Evolutionary conservation across 1,140 invertebrate genomes (phyloP).

Genomic region (Mylabris phalerata): DNA sequence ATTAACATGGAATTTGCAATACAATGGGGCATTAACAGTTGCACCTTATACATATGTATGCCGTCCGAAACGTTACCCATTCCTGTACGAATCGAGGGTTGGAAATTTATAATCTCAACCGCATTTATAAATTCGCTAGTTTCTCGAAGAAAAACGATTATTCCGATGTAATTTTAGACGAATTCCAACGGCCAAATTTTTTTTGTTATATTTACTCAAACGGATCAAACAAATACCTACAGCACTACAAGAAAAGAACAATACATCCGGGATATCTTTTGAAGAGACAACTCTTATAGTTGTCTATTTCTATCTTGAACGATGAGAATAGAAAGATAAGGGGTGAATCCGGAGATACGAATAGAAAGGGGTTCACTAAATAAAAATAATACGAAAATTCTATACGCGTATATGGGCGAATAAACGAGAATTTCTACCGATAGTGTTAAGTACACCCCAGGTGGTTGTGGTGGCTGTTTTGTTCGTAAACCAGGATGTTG

Average conservation of each 20-base stretch:
- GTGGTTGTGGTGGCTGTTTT: too few relatives aligned
- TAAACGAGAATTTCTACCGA: too few relatives aligned
- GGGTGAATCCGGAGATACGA: neutral
- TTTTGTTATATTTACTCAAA: too few relatives aligned
- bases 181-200: too few relatives aligned
- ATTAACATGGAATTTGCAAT: conserved; percentile 43
- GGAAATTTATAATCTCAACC: conserved; percentile 14
- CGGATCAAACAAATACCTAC: too few relatives aligned
- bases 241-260: conserved; percentile 6
- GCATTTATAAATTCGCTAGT: neutral
- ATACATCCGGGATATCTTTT: conserved; percentile 11
- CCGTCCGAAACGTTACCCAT: conserved; percentile 22
- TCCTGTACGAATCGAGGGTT: neutral
- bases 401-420: too few relatives aligned
- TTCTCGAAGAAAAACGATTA: neutral
- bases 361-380: too few relatives aligned
- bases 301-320: conserved; percentile 9
- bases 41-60: conserved; percentile 40
- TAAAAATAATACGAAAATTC: too few relatives aligned
- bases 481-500: too few relatives aligned
- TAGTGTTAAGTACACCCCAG: too few relatives aligned
- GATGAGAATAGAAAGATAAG: conserved; percentile 9
- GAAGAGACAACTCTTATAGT: conserved; percentile 12
- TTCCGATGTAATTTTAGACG: too few relatives aligned
- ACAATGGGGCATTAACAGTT: conserved; percentile 40